phyloP scores from a whole-genome alignment of 2,888 invertebrate genomes.

The Timandra comae region DNA sequence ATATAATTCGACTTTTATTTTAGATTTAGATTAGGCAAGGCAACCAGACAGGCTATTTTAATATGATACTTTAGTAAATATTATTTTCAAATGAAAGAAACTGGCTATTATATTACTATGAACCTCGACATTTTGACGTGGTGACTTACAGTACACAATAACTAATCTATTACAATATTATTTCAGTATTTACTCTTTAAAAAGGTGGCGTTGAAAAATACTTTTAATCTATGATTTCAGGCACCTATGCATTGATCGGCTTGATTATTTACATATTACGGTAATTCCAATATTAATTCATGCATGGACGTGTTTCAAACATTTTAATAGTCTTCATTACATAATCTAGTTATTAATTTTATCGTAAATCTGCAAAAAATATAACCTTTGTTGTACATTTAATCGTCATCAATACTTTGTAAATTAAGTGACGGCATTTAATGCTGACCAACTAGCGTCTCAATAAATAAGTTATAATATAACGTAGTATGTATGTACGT shows the following conservation, averaged over 20 bases:
- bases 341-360: conserved; percentile 42
- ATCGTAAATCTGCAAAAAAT: conserved; percentile 72
- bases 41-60: too few relatives aligned
- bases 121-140: conserved; percentile 22
- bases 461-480: conserved; percentile 45
- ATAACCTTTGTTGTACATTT: conserved; percentile 60
- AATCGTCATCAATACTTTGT: conserved; percentile 44
- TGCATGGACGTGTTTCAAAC: conserved; percentile 61
- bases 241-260: conserved; percentile 59
- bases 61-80: too few relatives aligned
- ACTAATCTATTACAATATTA: conserved; percentile 35
- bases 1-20: too few relatives aligned
- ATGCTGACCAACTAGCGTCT: conserved; percentile 57
- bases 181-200: conserved; percentile 29
- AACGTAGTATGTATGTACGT: conserved; percentile 39
- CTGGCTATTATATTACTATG: too few relatives aligned
- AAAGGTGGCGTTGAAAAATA: conserved; percentile 59
- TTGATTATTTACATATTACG: conserved; percentile 42
- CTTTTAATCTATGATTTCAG: conserved; percentile 60
- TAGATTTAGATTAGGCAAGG: too few relatives aligned
- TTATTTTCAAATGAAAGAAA: too few relatives aligned
- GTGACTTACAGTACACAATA: conserved; percentile 8
- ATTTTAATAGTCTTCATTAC: conserved; percentile 45
- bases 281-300: conserved; percentile 43
- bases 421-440: conserved; percentile 54